These are phyloP conservation scores for Chirona hameri DNA, from an alignment of 2,888 invertebrate genomes.

Conservation along the genomic window DNA sequence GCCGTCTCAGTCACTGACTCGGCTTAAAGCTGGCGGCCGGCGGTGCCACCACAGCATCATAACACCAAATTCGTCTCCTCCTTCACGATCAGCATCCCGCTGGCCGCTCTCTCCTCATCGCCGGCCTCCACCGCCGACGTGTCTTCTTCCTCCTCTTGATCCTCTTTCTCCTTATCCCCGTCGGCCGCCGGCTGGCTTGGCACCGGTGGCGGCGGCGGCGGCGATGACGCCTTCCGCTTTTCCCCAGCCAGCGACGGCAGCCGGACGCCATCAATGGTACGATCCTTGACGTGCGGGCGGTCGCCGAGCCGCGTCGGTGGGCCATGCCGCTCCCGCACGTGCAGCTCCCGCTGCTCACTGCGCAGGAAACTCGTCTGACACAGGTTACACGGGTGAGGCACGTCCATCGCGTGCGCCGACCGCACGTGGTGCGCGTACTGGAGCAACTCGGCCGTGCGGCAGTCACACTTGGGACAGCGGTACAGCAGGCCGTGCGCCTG, in stretches of 20 bases:
- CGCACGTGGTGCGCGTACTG: conserved; percentile 5
- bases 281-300: neutral
- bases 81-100: neutral
- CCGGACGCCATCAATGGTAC: conserved; percentile 6
- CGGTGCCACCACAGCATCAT: neutral
- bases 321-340: neutral
- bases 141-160: neutral
- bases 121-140: neutral
- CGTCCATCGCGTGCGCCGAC: neutral
- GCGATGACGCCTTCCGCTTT: neutral
- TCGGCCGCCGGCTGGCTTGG: too few species aligned
- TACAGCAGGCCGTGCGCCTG: neutral
- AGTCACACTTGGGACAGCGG: conserved; percentile 8
- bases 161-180: too few species aligned
- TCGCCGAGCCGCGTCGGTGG: neutral
- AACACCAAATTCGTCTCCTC: neutral
- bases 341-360: neutral
- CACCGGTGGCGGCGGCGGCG: neutral
- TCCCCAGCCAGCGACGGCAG: neutral
- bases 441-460: neutral
- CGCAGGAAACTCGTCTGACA: neutral
- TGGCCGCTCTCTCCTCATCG: neutral
- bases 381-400: conserved; percentile 13
- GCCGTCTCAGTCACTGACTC: neutral
- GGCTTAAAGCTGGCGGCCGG: neutral